Base-by-base conservation (phyloP, 2,113 vertebrate genomes). In the Rutilus rutilus region DNA sequence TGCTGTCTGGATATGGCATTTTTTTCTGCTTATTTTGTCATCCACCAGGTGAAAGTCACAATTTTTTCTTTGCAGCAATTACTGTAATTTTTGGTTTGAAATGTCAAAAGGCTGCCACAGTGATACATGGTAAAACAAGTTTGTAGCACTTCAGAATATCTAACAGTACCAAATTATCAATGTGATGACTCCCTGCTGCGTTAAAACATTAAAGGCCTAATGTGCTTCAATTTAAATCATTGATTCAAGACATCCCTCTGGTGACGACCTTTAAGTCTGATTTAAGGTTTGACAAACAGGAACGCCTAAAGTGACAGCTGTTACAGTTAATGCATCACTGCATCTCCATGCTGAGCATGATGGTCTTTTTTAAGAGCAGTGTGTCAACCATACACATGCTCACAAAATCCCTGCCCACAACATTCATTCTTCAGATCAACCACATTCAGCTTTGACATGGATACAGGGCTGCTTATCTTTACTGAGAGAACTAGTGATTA, bases 191-290 rank as follows among this genome's bases (percentile, higher is more conserved):
- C 78, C 62, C 80, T 7, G 52, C 86, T 74, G 85, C 45, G 71
- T 65, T 90, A 74, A 89, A 90, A 89, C 89, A 91, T 88, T 90
- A 90, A 90, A 89, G 83, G 86, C 84, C 69, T 88, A 90, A 89
- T 86, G 88, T 67, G 81, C 83, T 82, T 83, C 71, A 86, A 87
- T 86, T 88, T 91, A 83, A 90, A 90, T 91, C 84, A 90, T 89
- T 90, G 85, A 92, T 87, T 86, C 86, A 88, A 87, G 86, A 89
- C 85, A 36, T 87, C 86, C 82, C 86, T 91, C 89, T 87, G 85
- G 87, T 81, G 89, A 89, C 75, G 86, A 90, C 83, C 87, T 91
- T 89, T 88, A 89, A 76, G 88, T 86, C 90, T 88, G 82, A 89
- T 86, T 88, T 86, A 80, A 88, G 88, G 85, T 74, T 87, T 82